phyloP scores from a whole-genome alignment of 1,140 invertebrate genomes.

The Drosophila fuyamai region DNA sequence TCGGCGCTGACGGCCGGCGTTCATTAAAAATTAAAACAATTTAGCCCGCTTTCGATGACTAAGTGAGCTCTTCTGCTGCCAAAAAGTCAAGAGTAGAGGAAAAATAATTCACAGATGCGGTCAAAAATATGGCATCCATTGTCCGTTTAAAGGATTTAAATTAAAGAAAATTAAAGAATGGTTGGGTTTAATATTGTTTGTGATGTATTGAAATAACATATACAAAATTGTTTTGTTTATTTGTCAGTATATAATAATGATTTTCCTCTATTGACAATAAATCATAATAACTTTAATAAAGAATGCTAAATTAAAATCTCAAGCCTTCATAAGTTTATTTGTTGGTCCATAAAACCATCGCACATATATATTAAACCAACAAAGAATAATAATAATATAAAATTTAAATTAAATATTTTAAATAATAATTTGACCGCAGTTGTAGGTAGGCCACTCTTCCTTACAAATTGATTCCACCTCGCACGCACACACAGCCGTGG shows the following conservation, averaged over 20 bases:
- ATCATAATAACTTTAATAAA: no score
- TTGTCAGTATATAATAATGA: no score
- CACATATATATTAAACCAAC: background rate
- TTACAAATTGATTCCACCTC: slow-evolving; percentile 59
- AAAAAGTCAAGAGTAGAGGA: slow-evolving; percentile 16
- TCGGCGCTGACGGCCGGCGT: slow-evolving; percentile 40
- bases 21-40: slow-evolving; percentile 79
- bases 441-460: background rate
- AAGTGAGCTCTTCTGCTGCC: slow-evolving; percentile 15
- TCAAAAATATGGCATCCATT: background rate
- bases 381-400: no score
- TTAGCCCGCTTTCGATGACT: slow-evolving; percentile 24
- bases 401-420: background rate
- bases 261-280: no score
- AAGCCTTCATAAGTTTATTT: no score
- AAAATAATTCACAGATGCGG: slow-evolving; percentile 21
- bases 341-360: background rate
- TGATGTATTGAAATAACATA: no score
- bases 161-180: no score
- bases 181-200: no score
- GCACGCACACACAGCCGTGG: slow-evolving; percentile 18
- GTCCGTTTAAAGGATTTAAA: no score
- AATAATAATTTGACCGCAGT: slow-evolving; percentile 6
- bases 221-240: no score
- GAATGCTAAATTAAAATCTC: no score